Evolutionary conservation across 2,113 vertebrate genomes (phyloP).

Genomic region (Percopsis transmontana): DNA sequence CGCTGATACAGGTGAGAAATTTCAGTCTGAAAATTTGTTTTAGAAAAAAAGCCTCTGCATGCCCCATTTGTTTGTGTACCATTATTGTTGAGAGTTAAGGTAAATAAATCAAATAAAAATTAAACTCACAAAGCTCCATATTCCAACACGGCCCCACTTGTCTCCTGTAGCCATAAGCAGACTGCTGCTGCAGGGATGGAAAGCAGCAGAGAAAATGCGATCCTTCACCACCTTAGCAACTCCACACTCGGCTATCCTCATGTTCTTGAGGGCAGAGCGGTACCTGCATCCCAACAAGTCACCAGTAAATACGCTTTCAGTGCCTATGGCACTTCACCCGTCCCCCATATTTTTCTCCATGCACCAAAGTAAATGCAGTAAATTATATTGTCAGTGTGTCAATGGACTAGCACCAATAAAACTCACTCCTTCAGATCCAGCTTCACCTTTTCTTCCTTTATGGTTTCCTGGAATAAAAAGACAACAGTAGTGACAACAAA

Average conservation of each 20-base stretch:
- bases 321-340: no score
- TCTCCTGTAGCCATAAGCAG: constrained; percentile 86
- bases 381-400: no score
- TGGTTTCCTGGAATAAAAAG: constrained; percentile 29
- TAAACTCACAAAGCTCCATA: constrained; percentile 86
- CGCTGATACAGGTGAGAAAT: no score
- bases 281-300: constrained; percentile 80
- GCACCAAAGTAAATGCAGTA: neutral
- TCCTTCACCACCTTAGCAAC: constrained; percentile 81
- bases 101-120: constrained; percentile 12
- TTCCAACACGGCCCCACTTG: constrained; percentile 80
- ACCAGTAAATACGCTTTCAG: neutral
- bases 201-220: constrained; percentile 78
- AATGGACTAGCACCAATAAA: neutral
- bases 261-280: constrained; percentile 65
- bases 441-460: constrained; percentile 20
- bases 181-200: constrained; percentile 83
- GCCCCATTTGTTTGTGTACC: no score
- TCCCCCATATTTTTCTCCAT: no score
- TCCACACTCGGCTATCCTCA: constrained; percentile 72
- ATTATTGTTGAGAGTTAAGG: no score
- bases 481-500: neutral
- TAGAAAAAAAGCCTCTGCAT: no score
- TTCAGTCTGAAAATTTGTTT: no score
- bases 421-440: constrained; percentile 61